A percentile compares a stretch with the other conserved stretches of the same genome.
phyloP scores from a whole-genome alignment of 2,113 vertebrate genomes.

The Coptodon rendalli region DNA sequence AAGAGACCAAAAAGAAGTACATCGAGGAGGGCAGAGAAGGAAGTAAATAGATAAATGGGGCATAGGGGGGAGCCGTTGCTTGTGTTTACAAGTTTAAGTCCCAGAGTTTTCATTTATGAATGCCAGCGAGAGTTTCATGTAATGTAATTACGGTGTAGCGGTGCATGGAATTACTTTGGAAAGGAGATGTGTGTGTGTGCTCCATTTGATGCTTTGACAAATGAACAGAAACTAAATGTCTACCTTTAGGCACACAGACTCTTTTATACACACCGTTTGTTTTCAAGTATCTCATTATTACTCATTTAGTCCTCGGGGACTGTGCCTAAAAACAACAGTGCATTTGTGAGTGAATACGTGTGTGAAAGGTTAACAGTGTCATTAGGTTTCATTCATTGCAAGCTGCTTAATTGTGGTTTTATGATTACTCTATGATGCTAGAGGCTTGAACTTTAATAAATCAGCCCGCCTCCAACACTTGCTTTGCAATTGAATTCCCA shows the following conservation, averaged over 20 bases:
- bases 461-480: neutral
- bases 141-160: neutral
- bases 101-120: constrained; percentile 13
- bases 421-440: neutral
- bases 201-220: neutral
- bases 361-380: neutral
- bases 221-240: neutral
- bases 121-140: neutral
- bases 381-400: neutral
- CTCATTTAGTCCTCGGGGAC: neutral
- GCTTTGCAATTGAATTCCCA: neutral
- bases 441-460: neutral
- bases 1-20: neutral
- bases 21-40: neutral
- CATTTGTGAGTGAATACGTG: neutral
- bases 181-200: neutral
- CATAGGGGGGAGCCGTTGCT: constrained; percentile 7
- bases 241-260: neutral
- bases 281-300: neutral
- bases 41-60: constrained; percentile 20
- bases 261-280: neutral
- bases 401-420: neutral
- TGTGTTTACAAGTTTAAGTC: constrained; percentile 26
- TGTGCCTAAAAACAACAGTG: neutral
- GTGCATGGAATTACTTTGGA: neutral